Conservation (phyloP, 2,797 vertebrate species). For the Poecilia wingei region DNA sequence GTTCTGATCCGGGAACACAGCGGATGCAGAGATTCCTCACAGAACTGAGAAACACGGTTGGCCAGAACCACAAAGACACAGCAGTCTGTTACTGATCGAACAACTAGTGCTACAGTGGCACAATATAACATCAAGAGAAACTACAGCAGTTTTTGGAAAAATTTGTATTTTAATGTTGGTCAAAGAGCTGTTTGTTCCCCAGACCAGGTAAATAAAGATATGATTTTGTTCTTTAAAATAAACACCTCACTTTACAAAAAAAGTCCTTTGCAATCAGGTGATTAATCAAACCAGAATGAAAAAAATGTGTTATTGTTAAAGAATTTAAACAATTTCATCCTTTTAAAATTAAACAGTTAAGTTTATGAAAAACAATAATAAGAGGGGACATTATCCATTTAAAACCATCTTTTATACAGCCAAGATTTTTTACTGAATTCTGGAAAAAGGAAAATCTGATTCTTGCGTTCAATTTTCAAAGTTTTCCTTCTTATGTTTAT, state of each 20-base stretch:
- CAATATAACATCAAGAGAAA: neutral
- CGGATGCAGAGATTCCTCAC: slow-evolving; percentile 59
- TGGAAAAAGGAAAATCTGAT: neutral
- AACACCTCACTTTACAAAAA: neutral
- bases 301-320: neutral
- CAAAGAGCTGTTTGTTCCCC: neutral
- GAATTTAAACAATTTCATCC: neutral
- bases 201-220: neutral
- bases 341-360: neutral
- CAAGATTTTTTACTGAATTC: neutral
- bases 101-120: slow-evolving; percentile 37
- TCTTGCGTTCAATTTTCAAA: neutral
- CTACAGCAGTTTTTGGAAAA: neutral
- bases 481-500: neutral
- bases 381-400: neutral
- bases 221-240: neutral
- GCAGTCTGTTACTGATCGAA: slow-evolving; percentile 50
- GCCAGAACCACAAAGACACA: slow-evolving; percentile 50
- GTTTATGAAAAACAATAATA: neutral
- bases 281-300: neutral
- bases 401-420: neutral
- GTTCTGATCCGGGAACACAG: slow-evolving; percentile 48
- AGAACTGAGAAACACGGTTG: slow-evolving; percentile 51
- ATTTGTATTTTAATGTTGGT: neutral
- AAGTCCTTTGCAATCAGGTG: neutral